Conservation (phyloP, 2,888 invertebrate genomes). For the Flexamia atlantica region DNA sequence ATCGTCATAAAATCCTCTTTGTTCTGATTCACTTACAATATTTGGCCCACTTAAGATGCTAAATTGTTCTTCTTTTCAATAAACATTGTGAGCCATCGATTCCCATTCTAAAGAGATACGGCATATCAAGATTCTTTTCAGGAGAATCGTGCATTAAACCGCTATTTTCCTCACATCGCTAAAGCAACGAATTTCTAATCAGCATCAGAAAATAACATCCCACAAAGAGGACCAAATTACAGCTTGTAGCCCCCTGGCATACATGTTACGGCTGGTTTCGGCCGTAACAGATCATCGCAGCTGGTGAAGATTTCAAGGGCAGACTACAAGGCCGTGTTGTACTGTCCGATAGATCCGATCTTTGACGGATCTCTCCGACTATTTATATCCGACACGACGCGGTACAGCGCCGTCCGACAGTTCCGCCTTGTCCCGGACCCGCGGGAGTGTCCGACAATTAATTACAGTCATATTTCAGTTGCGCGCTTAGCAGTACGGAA, state of each 20-base stretch:
- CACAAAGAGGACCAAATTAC: background rate
- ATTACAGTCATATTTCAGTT: constrained; percentile 24
- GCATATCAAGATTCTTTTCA: no score
- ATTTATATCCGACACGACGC: constrained; percentile 15
- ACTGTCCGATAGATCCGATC: background rate
- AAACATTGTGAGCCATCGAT: no score
- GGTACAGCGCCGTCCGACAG: constrained; percentile 1
- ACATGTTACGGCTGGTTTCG: background rate
- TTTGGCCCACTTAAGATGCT: no score
- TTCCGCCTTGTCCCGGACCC: background rate
- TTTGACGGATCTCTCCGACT: constrained; percentile 8
- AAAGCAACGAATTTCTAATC: no score
- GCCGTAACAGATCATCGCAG: background rate
- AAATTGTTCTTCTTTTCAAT: no score
- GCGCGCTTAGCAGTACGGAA: background rate
- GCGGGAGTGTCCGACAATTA: background rate
- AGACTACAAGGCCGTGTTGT: constrained; percentile 33
- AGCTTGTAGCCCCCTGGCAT: background rate
- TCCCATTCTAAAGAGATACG: no score
- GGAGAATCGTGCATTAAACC: no score
- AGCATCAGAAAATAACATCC: no score
- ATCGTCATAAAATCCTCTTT: no score
- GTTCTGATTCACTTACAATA: no score
- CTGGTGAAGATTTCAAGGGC: constrained; percentile 16
- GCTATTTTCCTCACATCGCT: no score